Base-by-base conservation (phyloP, 1,140 invertebrate genomes). In the Daktulosphaira vitifoliae region DNA sequence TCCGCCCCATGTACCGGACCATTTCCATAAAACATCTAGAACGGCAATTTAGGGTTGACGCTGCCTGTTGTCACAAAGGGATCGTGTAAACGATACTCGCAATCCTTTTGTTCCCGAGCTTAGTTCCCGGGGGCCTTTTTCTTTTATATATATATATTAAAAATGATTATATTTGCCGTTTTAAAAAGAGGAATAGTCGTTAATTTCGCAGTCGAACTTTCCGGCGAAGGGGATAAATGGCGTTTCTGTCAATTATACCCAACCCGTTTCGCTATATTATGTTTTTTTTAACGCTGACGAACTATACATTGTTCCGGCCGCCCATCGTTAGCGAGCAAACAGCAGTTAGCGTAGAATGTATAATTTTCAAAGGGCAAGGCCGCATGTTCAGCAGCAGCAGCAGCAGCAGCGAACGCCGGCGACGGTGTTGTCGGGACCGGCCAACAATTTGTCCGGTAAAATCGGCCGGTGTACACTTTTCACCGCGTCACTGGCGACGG, bases 11-110 rank as follows among this genome's bases (percentile, higher is more conserved):
- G 39, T 26, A 15, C 29, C 22, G 20, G n/a, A n/a, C 54, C 54
- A 48, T 62, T 62, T 62, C 56, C 56, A 62, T 62, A 62, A 62
- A 62, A 53, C 29, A 22, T 53, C 51, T 22, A 53, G 51, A 62
- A 48, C 56, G 9, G 22, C 9, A 20, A 33, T n/a, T 48, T 48
- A 48, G 56, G 56, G 56, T 62, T 48, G 42, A 22, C 42, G 29
- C 56, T 46, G n/a, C n/a, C n/a, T n/a, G n/a, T n/a, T n/a, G n/a
- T n/a, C n/a, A n/a, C n/a, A 62, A 62, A 33, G 26, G 56, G 16
- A 16, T 44, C 39, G n/a, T 48, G 56, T 62, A 62, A 62, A 62
- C 56, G 56, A 62, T 62, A 62, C 54, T 5, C 29, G 29, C 56
- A 48, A 62, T 62, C 56, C 56, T 62, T 62, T 62, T 62, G 56